phyloP scores from a whole-genome alignment of 2,113 vertebrate species.

The Sinocyclocheilus grahami region DNA sequence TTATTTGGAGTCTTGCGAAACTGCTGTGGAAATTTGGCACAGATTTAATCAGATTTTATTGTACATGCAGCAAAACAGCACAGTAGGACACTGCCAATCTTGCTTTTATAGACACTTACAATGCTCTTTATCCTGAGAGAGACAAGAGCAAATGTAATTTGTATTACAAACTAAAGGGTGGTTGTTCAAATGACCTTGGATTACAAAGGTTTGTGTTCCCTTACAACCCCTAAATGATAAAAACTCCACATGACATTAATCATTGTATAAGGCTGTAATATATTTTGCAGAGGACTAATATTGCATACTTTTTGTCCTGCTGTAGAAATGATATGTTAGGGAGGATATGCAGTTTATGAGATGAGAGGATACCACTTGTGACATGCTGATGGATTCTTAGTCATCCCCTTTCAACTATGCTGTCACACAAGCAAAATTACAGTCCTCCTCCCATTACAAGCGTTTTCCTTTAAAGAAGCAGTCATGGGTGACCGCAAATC shows the following conservation, averaged over 20 bases:
- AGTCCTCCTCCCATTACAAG: conserved; percentile 5
- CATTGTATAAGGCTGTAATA: neutral
- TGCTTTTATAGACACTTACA: neutral
- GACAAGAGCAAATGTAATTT: neutral
- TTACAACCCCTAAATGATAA: neutral
- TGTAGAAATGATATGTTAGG: neutral
- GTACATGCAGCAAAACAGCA: neutral
- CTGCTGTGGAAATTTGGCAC: neutral
- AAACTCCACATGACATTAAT: neutral
- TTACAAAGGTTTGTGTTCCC: neutral
- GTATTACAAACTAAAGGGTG: neutral
- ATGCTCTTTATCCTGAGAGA: neutral
- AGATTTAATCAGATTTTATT: neutral
- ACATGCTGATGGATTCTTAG: conserved; percentile 10
- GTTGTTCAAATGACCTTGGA: neutral
- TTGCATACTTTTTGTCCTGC: neutral
- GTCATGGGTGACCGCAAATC: conserved; percentile 11
- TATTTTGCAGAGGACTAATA: neutral
- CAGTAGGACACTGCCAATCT: neutral
- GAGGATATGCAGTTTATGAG: neutral
- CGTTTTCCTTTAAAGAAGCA: conserved; percentile 1
- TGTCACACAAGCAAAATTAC: conserved; percentile 14
- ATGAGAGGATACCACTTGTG: neutral
- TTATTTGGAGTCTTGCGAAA: neutral
- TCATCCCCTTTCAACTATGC: neutral